Base-by-base conservation (phyloP, 2,797 vertebrate genomes). In the Etheostoma nigrum region DNA sequence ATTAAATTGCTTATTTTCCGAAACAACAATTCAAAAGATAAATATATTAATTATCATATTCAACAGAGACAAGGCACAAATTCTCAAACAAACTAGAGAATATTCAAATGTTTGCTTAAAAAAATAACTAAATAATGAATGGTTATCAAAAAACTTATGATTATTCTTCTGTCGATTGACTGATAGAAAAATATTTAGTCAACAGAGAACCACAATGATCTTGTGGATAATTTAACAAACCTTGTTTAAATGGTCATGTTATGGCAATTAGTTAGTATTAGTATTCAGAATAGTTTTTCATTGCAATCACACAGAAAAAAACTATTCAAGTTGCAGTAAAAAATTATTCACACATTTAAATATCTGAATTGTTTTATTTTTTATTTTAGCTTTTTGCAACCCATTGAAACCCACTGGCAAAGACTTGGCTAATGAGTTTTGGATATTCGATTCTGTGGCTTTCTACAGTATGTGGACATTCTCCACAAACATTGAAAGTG, bases 211-310 rank as follows among this genome's bases (percentile, higher is more conserved):
- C 36, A 15, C 40, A 16, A n/a, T n/a, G n/a, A 14, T 64, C 21
- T 40, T n/a, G n/a, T 52, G 14, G 25, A 18, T 59, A 59, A 58
- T 58, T 69, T 49, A 64, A 64, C 47, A 36, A 40, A 5, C 19
- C 2, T 44, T 27, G 11, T 42, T n/a, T 40, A 11, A 40, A 40
- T 1, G 10, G 1, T 40, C 36, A 40, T 40, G 10, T 40, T 40
- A 40, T 40, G 36, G 36, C 36, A 40, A 40, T 40, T 40, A 40
- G 36, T 40, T 40, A 12, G 30, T 30, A 30, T 30, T 30, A 16
- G 8, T 21, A 18, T 21, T 67, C 7, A 13, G 10, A 45, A 53
- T 13, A 4, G 25, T 9, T 76, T 57, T 57, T 27, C 15, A 42
- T 11, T 27, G 27, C 36, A 45, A 3, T 30, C 1, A 9, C 33